Evolutionary conservation across 2,113 vertebrate genomes (phyloP), one percentile per base, ranked within the genome.

Genomic region (Gymnobelideus leadbeateri): DNA sequence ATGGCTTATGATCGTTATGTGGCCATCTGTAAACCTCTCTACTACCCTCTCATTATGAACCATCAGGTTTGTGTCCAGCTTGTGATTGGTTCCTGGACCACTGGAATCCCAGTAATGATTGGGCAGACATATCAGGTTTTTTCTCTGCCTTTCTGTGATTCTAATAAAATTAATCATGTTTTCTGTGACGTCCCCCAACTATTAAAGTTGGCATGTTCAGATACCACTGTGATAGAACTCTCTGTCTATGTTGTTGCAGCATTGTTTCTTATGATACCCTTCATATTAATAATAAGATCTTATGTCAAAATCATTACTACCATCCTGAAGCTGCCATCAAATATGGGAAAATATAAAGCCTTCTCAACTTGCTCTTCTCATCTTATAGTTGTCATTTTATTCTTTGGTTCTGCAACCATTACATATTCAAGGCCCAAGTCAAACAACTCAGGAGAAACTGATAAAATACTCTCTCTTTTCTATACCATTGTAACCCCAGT

Each of bases 351-450:
- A 0, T 2, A 47, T 0, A 98, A 98, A 92, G 97, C 97, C 21
- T 97, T 97, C 55, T 97, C 95, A n/a, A 98, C 93, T 0, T 98
- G 97, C 23, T 96, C 96, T 43, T 98, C 96, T 2, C 97, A 97
- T 7, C 51, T 97, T 46, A 3, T 97, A 0, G 96, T 97, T 3
- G 97, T 97, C 0, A 0, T 95, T 89, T 84, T 96, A 55, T 97
- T 97, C 46, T 97, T 95, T 55, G 97, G 96, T 6, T 94, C 96
- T 6, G 53, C 46, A 37, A 46, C 61, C 6, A 61, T 96, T 50
- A 93, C 92, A 2, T 97, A 97, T 61, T 11, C 96, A 2, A 94
- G 96, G 1, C 95, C 95, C 1, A 95, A 94, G 8, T 96, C 95
- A 10, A 95, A 1, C 26, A 95, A 96, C 4, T 92, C 93, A 37